Conservation (phyloP, 2,797 vertebrate genomes). For the Mus minutoides region DNA sequence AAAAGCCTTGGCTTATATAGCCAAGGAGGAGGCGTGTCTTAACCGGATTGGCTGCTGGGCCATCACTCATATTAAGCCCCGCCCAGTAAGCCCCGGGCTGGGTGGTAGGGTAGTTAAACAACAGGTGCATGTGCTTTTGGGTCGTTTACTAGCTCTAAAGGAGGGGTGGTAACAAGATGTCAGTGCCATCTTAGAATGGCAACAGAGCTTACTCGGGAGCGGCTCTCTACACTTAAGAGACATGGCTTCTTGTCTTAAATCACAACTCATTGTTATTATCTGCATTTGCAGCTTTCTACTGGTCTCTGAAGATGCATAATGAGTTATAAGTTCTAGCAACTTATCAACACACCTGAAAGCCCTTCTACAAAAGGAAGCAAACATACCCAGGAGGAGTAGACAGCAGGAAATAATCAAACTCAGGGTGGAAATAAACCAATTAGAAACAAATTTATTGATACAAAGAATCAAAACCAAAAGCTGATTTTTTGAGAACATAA, state of each 20-base stretch:
- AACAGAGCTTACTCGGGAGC: too few species aligned
- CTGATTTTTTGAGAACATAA: background rate
- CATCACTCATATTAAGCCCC: too few species aligned
- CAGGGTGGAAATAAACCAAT: background rate
- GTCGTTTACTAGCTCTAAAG: too few species aligned
- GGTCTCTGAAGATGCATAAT: background rate
- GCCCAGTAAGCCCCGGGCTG: too few species aligned
- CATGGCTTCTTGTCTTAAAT: background rate
- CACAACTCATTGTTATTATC: background rate
- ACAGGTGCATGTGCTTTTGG: too few species aligned
- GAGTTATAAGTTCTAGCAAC: background rate
- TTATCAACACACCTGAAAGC: background rate
- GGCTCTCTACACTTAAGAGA: too few species aligned
- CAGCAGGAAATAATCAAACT: background rate
- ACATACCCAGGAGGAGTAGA: background rate
- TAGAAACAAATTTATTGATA: background rate
- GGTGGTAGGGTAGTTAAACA: too few species aligned
- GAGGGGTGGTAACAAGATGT: too few species aligned
- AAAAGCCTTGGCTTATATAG: too few species aligned
- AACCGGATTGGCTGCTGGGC: too few species aligned
- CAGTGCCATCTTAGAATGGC: too few species aligned
- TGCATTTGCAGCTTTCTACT: background rate
- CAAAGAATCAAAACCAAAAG: background rate
- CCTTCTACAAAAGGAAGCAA: background rate
- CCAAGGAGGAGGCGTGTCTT: too few species aligned